A percentile compares a stretch with the other conserved stretches of the same genome.
Evolutionary conservation across 2,888 invertebrate species (phyloP).

Genomic region (Ochlodes sylvanus): DNA sequence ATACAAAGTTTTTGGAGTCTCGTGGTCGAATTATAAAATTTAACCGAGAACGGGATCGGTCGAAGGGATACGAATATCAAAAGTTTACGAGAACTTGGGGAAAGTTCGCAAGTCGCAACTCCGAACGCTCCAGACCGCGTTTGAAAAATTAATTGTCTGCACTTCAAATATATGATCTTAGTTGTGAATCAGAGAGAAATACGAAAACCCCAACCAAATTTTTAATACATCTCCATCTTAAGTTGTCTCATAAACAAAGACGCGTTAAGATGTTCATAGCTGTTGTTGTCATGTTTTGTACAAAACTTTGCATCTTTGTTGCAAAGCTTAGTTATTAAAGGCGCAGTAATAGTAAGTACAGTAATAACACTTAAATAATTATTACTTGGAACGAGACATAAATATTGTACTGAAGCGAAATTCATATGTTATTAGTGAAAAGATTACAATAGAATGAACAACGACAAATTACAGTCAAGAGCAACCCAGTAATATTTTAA

Average conservation of each 20-base stretch:
- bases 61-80: slow-evolving; percentile 73
- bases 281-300: slow-evolving; percentile 8
- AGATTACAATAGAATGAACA: too few species aligned
- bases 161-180: slow-evolving; percentile 76
- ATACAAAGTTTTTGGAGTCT: slow-evolving; percentile 49
- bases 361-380: too few species aligned
- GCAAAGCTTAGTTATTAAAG: background rate
- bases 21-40: slow-evolving; percentile 68
- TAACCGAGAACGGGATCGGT: slow-evolving; percentile 57
- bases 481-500: too few species aligned
- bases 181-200: slow-evolving; percentile 64
- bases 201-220: slow-evolving; percentile 58
- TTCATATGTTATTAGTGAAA: too few species aligned
- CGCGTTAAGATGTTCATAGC: slow-evolving; percentile 29
- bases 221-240: slow-evolving; percentile 33
- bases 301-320: slow-evolving; percentile 5
- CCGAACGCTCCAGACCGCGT: slow-evolving; percentile 61
- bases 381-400: background rate
- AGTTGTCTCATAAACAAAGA: slow-evolving; percentile 40
- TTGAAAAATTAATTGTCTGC: slow-evolving; percentile 84
- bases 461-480: too few species aligned
- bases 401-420: background rate
- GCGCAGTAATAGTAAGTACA: background rate
- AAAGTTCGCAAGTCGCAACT: slow-evolving; percentile 67
- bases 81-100: slow-evolving; percentile 68